A percentile compares a stretch with the other conserved stretches of the same genome.
Evolutionary conservation across 2,888 invertebrate genomes (phyloP).

Genomic region (Scaptomyza cyrtandrae): DNA sequence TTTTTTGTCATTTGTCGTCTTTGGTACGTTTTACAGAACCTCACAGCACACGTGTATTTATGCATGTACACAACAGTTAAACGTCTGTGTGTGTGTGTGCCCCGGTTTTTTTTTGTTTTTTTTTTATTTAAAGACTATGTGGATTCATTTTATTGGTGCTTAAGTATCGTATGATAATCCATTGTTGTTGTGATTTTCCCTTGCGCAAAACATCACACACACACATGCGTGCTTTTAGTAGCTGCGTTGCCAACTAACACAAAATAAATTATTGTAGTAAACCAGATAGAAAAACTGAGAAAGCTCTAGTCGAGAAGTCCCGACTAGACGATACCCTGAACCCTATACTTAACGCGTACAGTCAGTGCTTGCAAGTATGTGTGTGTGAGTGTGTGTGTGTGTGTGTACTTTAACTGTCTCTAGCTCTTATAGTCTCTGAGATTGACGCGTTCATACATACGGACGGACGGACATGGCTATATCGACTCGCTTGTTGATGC

Average conservation of each 20-base stretch:
- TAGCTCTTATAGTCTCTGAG: too few species aligned
- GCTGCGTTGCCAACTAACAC: conserved; percentile 48
- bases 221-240: conserved; percentile 36
- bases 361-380: too few species aligned
- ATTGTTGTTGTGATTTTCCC: conserved; percentile 70
- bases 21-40: conserved; percentile 38
- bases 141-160: conserved; percentile 81
- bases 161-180: conserved; percentile 77
- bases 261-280: conserved; percentile 5
- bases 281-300: conserved; percentile 28
- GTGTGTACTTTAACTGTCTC: too few species aligned
- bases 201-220: conserved; percentile 39
- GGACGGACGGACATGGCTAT: too few species aligned
- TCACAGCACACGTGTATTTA: conserved; percentile 3
- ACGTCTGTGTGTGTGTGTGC: conserved; percentile 17
- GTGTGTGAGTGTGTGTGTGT: too few species aligned
- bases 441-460: too few species aligned
- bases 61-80: neutral
- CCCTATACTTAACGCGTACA: too few species aligned
- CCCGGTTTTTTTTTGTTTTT: neutral
- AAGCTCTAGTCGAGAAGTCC: too few species aligned
- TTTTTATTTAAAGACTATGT: conserved; percentile 58
- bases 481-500: too few species aligned
- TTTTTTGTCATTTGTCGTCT: too few species aligned
- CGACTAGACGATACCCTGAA: too few species aligned